These are phyloP conservation scores for Malurus alboscapulatus DNA, from an alignment of 2,113 vertebrate species.

Conservation along the genomic window DNA sequence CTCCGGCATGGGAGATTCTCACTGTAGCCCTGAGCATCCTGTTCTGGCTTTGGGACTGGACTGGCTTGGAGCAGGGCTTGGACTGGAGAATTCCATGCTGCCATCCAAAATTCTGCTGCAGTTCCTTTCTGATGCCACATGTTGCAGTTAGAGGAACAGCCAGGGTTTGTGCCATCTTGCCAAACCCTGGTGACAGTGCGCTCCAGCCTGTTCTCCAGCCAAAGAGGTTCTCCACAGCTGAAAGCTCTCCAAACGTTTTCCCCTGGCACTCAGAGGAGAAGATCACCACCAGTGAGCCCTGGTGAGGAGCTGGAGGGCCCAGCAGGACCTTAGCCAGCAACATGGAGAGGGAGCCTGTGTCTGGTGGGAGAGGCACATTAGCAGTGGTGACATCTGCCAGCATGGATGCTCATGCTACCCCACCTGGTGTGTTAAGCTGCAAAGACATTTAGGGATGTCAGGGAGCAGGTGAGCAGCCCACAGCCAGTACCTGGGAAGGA, in stretches of 20 bases:
- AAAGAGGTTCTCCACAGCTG: neutral
- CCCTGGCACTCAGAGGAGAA: neutral
- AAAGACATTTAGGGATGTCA: neutral
- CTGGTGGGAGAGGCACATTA: neutral
- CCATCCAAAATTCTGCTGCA: neutral
- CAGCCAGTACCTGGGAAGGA: slow-evolving; percentile 78
- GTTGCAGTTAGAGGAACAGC: neutral
- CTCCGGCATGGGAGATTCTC: neutral
- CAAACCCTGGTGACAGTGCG: neutral
- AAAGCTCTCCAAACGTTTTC: neutral
- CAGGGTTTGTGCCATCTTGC: fast-evolving
- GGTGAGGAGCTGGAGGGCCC: neutral
- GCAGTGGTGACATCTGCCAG: fast-evolving
- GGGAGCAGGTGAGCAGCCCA: fast-evolving
- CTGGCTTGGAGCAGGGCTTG: neutral
- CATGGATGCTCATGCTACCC: neutral
- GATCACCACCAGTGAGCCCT: neutral
- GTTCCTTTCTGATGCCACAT: neutral
- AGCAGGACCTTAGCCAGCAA: neutral
- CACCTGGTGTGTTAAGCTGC: neutral
- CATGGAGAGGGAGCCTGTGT: neutral
- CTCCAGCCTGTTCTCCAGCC: neutral
- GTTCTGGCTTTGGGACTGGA: neutral
- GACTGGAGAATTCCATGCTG: neutral
- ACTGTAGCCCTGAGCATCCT: neutral